Conservation (phyloP, 2,888 invertebrate genomes). For the Tetragonula carbonaria region DNA sequence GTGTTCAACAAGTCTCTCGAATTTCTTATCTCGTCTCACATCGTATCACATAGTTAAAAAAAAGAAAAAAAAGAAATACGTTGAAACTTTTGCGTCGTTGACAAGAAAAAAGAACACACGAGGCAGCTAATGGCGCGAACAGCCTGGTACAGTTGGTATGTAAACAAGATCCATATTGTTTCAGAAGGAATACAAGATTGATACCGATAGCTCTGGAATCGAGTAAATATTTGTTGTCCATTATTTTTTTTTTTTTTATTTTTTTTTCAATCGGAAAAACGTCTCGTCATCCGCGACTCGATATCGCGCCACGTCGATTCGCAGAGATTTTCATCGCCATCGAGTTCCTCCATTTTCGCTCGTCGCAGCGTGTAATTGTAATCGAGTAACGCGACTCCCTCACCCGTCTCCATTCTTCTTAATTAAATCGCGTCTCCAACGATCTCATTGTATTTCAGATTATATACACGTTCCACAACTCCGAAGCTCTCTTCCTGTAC, state of each 20-base stretch:
- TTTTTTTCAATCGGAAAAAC: constrained; percentile 1
- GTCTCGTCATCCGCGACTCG: not conserved
- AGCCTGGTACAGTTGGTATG: not conserved
- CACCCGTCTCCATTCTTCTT: not conserved
- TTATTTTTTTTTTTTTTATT: not conserved
- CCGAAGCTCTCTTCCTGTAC: not conserved
- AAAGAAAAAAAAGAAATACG: not conserved
- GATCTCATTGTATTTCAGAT: not conserved
- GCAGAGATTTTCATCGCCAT: not conserved
- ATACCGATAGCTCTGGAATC: not conserved
- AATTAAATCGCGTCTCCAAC: constrained; percentile 23
- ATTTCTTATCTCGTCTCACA: not conserved
- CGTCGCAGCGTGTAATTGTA: not conserved
- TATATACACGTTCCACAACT: not conserved
- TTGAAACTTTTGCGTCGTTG: not conserved
- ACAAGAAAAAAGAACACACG: not conserved
- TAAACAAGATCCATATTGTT: not conserved
- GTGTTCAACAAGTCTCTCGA: too few species aligned
- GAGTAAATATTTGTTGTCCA: constrained; percentile 5
- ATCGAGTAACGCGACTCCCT: not conserved
- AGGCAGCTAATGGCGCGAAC: not conserved
- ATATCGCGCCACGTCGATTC: not conserved
- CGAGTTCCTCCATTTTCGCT: not conserved
- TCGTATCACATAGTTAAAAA: not conserved
- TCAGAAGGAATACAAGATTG: not conserved